Base-by-base conservation (phyloP, 30 jellyfish, hydroid and myxozoan genomes). In the Sanderia malayensis region DNA sequence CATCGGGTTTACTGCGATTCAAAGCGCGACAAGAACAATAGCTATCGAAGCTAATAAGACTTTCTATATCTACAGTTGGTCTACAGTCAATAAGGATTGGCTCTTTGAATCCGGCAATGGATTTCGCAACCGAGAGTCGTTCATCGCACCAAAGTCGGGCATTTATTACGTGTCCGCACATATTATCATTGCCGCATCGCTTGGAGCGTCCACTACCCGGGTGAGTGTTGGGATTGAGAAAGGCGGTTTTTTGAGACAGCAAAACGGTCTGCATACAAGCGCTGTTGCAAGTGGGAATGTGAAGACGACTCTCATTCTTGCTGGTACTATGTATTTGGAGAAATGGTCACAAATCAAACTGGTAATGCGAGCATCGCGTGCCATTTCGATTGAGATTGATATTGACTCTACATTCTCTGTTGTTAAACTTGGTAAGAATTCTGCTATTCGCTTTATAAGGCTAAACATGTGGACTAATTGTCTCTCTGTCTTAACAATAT, bases 1-100 rank as follows among this genome's bases (percentile, higher is more conserved):
- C n/a, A 58, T 53, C 13, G 98, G 98, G 25, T 92, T 92, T 69
- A 73, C 95, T 27, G 96, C 96, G 34, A 58, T 84, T 11, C 93
- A 60, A 27, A 72, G 63, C 24, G 27, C 28, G 32, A 64, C 80
- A 26, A 57, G 31, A 19, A 58, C 82, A n/a, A 1, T 71, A 34
- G 9, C 29, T 13, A 67, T 74, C 44, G 31, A 21, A 1, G 32
- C 82, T 1, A 45, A 45, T 30, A 45, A 19, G 34, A 71, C 79
- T 67, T 23, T 24, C 65, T 32, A 61, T 53, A 46, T 92, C 57
- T 6, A 57, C 4, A 86, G 93, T 44, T 92, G 98, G 98, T 58
- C 94, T 2, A 67, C 84, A 10, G n/a, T 32, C 21, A 96, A 94
- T 11, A 92, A 79, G 68, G 83, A 46, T 15, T 92, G 96, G 96